phyloP scores from a whole-genome alignment of 2,113 vertebrate species.

The Pimephales promelas region DNA sequence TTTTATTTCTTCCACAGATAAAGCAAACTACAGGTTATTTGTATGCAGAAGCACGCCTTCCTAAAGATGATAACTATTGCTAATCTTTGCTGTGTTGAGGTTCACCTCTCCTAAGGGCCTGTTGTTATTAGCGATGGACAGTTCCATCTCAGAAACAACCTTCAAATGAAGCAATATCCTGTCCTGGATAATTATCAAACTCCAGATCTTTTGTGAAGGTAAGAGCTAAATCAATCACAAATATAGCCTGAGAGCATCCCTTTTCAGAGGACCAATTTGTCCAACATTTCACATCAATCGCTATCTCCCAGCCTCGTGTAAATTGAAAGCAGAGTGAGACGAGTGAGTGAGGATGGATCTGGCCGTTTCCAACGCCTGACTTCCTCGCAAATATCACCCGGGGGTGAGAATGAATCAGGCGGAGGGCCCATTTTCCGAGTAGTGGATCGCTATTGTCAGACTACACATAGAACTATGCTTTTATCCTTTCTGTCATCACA shows the following conservation, averaged over 20 bases:
- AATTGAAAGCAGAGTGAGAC: slow-evolving; percentile 41
- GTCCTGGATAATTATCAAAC: slow-evolving; percentile 49
- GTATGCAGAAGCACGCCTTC: neutral
- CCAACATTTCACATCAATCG: slow-evolving; percentile 36
- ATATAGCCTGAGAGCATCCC: slow-evolving; percentile 17
- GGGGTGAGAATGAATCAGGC: slow-evolving; percentile 20
- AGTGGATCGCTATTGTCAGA: slow-evolving; percentile 43
- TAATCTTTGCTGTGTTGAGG: slow-evolving; percentile 34
- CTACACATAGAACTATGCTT: slow-evolving; percentile 33
- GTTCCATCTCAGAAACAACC: slow-evolving; percentile 9
- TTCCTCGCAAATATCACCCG: neutral
- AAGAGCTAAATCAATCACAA: slow-evolving; percentile 54
- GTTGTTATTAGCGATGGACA: slow-evolving; percentile 37
- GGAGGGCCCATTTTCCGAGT: slow-evolving; percentile 26
- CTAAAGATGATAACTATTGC: slow-evolving; percentile 18
- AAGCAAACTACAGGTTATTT: neutral
- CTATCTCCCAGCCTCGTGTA: slow-evolving; percentile 15
- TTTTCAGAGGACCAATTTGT: slow-evolving; percentile 46
- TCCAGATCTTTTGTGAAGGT: slow-evolving; percentile 39
- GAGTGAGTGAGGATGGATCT: slow-evolving; percentile 34
- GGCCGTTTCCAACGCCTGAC: slow-evolving; percentile 20
- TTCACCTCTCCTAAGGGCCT: slow-evolving; percentile 22
- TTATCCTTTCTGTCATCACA: slow-evolving; percentile 27
- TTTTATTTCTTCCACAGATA: slow-evolving; percentile 1
- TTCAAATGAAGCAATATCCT: slow-evolving; percentile 38